These are phyloP conservation scores for Syngnathoides biaculeatus DNA, from an alignment of 2,113 vertebrate genomes.

Conservation along the genomic window DNA sequence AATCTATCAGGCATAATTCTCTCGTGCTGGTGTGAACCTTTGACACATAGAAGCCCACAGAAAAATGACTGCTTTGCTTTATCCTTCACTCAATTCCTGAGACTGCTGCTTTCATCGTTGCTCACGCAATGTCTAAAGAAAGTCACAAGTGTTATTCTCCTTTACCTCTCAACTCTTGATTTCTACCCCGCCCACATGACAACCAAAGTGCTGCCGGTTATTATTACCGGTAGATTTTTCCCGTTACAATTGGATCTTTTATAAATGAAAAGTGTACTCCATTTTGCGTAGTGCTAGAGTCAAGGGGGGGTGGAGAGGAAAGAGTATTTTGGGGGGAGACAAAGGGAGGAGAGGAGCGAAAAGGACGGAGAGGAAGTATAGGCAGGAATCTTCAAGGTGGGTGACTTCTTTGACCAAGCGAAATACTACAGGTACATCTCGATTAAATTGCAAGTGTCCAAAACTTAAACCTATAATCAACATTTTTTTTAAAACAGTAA, in stretches of 20 bases:
- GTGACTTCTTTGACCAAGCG: constrained; percentile 45
- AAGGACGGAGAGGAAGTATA: constrained; percentile 33
- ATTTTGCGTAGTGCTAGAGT: constrained; percentile 23
- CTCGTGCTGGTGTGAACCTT: constrained; percentile 44
- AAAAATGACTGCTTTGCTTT: constrained; percentile 48
- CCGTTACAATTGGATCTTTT: constrained; percentile 49
- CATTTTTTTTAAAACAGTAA: too few species aligned
- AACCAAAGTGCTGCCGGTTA: constrained; percentile 24
- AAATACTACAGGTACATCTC: constrained; percentile 16
- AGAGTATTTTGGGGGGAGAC: constrained; percentile 11
- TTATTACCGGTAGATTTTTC: constrained; percentile 30
- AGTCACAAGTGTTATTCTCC: constrained; percentile 10
- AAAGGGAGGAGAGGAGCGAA: constrained; percentile 7
- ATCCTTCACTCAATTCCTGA: constrained; percentile 29
- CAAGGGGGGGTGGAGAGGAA: constrained; percentile 7
- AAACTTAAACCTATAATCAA: too few species aligned
- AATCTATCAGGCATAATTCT: constrained; percentile 60
- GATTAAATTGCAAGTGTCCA: too few species aligned
- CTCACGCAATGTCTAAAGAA: constrained; percentile 17
- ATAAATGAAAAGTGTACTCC: constrained; percentile 33
- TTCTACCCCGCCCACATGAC: constrained; percentile 19
- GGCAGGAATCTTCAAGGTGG: constrained; percentile 10
- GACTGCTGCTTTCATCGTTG: constrained; percentile 26
- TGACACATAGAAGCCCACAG: constrained; percentile 66
- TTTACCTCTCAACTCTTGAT: constrained; percentile 16